Evolutionary conservation across 2,888 invertebrate genomes (phyloP), one percentile per base, ranked within the genome.

Genomic region (Drosophila atroscutellata): DNA sequence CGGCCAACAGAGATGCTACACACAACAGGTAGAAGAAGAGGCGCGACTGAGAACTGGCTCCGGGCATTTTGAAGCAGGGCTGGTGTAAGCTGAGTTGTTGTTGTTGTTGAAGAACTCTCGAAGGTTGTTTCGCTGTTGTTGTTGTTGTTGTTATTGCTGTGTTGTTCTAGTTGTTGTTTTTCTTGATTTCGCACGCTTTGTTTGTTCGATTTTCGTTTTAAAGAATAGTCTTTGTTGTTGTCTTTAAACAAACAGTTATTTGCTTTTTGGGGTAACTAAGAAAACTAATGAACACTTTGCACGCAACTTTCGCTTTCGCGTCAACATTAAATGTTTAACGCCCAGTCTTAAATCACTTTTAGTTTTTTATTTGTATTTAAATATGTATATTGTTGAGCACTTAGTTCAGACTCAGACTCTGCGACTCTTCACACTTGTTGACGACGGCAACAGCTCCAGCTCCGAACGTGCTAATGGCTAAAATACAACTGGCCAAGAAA

Each of bases 381-480:
- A 49, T 54, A 26, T 54, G 60, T 47, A 54, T 52, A 66, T 47
- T 66, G 68, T 64, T 60, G 24, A 66, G 69, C 45, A 45, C 24
- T 45, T 45, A 15, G 45, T 45, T 49, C 26, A 37, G 47, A n/a
- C 45, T 45, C 30, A 36, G 59, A 34, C 51, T 67, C 61, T 63
- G 57, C 36, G 45, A n/a, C 45, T 72, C 61, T 82, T 85, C 76
- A 74, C 75, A 75, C 74, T 80, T 71, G 39, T 45, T 8, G 45
- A 24, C 74, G 80, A 81, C 85, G 84, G 84, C 75, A 66, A 61
- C 83, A 69, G 74, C 68, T 80, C 54, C 83, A 85, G 84, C 76
- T 84, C 92, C 87, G 91, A 79, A 87, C 92, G 92, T 91, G 92
- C 84, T 92, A 92, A 91, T 92, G 89, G 91, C 90, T 86, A 81